phyloP scores from a whole-genome alignment of 1,140 invertebrate species.

The Octopus bimaculoides region DNA sequence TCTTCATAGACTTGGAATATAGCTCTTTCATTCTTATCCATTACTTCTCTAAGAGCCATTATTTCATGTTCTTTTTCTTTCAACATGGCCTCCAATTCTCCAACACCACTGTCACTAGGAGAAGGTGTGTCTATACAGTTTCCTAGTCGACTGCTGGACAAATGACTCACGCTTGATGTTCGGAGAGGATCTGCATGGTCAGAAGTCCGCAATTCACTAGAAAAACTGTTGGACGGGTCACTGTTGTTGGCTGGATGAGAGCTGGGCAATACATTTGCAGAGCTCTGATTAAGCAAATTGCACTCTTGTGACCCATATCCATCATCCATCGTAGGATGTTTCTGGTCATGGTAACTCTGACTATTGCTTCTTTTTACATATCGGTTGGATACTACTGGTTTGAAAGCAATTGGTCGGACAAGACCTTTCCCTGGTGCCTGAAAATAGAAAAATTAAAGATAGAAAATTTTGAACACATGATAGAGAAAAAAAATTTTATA shows the following conservation, averaged over 20 bases:
- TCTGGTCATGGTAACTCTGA: conserved; percentile 23
- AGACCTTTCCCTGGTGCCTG: conserved; percentile 63
- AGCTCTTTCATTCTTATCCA: conserved; percentile 77
- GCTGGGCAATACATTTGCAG: conserved; percentile 26
- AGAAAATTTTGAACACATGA: neutral
- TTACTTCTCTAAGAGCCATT: conserved; percentile 70
- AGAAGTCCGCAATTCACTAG: conserved; percentile 32
- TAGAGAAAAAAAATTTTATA: neutral
- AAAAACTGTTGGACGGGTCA: conserved; percentile 38
- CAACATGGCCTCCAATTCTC: conserved; percentile 73
- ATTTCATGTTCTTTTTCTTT: conserved; percentile 73
- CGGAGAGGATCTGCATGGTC: conserved; percentile 36
- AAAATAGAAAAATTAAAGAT: conserved; percentile 29
- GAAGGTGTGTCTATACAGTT: conserved; percentile 67
- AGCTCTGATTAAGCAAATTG: conserved; percentile 26
- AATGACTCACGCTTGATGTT: conserved; percentile 38
- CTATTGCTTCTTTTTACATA: conserved; percentile 24
- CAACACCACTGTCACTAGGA: conserved; percentile 77
- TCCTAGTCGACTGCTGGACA: conserved; percentile 38
- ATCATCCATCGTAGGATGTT: conserved; percentile 35
- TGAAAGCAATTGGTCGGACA: conserved; percentile 74
- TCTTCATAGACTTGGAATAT: conserved; percentile 68
- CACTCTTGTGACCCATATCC: conserved; percentile 37
- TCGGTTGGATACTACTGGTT: conserved; percentile 60
- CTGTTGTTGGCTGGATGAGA: conserved; percentile 29